Percentiles rank a stretch among this genome's conserved stretches.
Evolutionary conservation across 1,140 invertebrate species (phyloP).

Genomic region (Heliconius nattereri): DNA sequence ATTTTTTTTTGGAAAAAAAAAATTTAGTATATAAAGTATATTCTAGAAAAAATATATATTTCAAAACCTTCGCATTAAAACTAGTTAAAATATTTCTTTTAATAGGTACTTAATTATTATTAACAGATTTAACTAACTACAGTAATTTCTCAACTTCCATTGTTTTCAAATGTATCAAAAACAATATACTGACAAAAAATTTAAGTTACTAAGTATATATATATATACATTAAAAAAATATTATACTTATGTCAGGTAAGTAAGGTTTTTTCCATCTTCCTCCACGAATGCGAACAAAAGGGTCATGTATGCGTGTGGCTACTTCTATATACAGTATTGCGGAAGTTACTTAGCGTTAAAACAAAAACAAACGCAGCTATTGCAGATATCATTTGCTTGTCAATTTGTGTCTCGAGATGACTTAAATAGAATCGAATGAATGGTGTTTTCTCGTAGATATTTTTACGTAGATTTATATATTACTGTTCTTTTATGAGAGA

Average conservation of each 20-base stretch:
- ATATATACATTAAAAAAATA: neutral
- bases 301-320: neutral
- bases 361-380: neutral
- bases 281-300: neutral
- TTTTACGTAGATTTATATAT: too few species aligned
- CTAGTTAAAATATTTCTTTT: neutral
- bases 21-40: too few species aligned
- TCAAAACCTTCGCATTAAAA: neutral
- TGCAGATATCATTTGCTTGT: slow-evolving; percentile 6
- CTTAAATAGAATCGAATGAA: slow-evolving; percentile 2
- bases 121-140: neutral
- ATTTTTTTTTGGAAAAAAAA: too few species aligned
- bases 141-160: neutral
- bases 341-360: neutral
- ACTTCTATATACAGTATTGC: neutral
- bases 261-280: neutral
- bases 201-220: neutral
- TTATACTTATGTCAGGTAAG: neutral
- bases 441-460: neutral
- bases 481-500: too few species aligned
- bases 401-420: neutral
- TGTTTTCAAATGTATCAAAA: neutral
- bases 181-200: neutral
- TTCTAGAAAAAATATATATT: neutral
- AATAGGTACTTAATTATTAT: neutral